These are phyloP conservation scores for Agriopis marginaria DNA, from an alignment of 2,888 invertebrate genomes.

Conservation along the genomic window DNA sequence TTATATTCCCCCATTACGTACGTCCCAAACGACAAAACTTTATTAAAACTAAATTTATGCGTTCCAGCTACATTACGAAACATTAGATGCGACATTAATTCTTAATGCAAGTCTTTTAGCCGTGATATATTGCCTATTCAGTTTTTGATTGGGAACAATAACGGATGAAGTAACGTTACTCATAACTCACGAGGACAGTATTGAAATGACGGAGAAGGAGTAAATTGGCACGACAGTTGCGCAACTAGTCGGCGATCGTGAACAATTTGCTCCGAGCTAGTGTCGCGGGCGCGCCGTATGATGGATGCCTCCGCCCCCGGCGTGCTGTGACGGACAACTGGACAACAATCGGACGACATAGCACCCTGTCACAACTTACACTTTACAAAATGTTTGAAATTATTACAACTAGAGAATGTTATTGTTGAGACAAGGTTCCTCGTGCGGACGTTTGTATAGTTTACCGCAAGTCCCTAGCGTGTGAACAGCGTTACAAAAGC, in stretches of 20 bases:
- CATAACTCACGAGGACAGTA: slow-evolving; percentile 35
- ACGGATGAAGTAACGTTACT: slow-evolving; percentile 7
- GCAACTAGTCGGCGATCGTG: slow-evolving; percentile 26
- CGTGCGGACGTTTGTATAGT: slow-evolving; percentile 7
- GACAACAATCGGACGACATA: neutral
- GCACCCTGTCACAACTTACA: slow-evolving; percentile 3
- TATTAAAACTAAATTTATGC: slow-evolving; percentile 26
- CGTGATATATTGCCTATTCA: slow-evolving; percentile 14
- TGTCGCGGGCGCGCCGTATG: slow-evolving; percentile 33
- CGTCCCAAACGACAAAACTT: slow-evolving; percentile 35
- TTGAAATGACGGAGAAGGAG: slow-evolving; percentile 38
- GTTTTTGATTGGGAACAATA: slow-evolving; percentile 21
- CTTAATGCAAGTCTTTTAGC: slow-evolving; percentile 11
- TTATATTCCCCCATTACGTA: slow-evolving; percentile 12
- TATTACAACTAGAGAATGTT: neutral
- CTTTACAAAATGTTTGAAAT: neutral
- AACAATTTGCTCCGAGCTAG: slow-evolving; percentile 21
- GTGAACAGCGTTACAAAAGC: slow-evolving; percentile 54
- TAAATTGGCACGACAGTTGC: slow-evolving; percentile 40
- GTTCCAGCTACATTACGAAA: slow-evolving; percentile 20
- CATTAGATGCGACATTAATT: slow-evolving; percentile 24
- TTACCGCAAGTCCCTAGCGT: slow-evolving; percentile 49
- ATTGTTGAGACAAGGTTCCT: slow-evolving; percentile 12
- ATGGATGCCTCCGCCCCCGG: slow-evolving; percentile 42
- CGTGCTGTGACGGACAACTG: slow-evolving; percentile 1